Evolutionary conservation across 2,797 vertebrate species (phyloP).

Genomic region (Sebastes alutus): DNA sequence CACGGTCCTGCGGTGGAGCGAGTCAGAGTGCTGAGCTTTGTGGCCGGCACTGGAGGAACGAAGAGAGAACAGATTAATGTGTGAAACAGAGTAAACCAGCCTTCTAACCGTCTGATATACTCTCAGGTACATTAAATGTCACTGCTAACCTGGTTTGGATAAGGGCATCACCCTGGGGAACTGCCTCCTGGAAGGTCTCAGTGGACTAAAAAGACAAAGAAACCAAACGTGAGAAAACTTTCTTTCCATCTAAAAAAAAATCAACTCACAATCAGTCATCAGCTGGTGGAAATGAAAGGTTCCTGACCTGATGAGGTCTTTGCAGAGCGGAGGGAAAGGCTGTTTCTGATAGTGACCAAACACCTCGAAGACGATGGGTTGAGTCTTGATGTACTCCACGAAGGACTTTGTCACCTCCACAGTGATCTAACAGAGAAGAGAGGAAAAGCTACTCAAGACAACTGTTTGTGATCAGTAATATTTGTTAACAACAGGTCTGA

Average conservation of each 20-base stretch:
- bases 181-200: slow-evolving; percentile 94
- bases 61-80: background rate
- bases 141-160: slow-evolving; percentile 94
- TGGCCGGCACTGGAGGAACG: slow-evolving; percentile 89
- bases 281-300: background rate
- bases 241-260: background rate
- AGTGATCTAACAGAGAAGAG: slow-evolving; percentile 83
- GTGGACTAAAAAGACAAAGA: slow-evolving; percentile 80
- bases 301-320: slow-evolving; percentile 93
- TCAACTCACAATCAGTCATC: background rate
- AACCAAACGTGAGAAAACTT: background rate
- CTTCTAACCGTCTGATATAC: background rate
- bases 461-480: background rate
- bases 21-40: slow-evolving; percentile 93
- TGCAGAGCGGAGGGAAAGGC: slow-evolving; percentile 95
- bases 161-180: slow-evolving; percentile 96
- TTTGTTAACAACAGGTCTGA: background rate
- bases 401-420: slow-evolving; percentile 98
- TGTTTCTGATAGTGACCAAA: slow-evolving; percentile 99
- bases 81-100: background rate
- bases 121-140: background rate
- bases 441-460: background rate
- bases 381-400: slow-evolving; percentile 95
- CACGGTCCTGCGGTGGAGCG: slow-evolving; percentile 91
- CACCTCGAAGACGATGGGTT: slow-evolving; percentile 98